phyloP scores from a whole-genome alignment of 2,888 invertebrate genomes.

The Chydorus sphaericus region DNA sequence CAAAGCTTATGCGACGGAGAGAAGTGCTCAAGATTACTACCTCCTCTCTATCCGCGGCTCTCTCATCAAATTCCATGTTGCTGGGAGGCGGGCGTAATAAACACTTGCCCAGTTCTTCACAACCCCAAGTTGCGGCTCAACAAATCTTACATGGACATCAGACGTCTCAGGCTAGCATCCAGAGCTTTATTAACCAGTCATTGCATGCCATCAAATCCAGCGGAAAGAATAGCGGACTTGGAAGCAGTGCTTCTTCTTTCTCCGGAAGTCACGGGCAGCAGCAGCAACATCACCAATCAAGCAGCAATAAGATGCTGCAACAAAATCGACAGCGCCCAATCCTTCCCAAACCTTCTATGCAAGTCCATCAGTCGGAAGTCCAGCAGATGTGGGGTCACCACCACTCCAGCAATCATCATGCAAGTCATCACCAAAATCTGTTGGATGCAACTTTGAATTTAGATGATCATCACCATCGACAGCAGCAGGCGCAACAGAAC shows the following conservation, averaged over 20 bases:
- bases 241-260: not conserved
- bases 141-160: not conserved
- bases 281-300: not conserved
- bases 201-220: constrained; percentile 2
- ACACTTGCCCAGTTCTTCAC: too few species aligned
- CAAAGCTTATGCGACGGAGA: constrained; percentile 7
- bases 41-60: not conserved
- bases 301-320: not conserved
- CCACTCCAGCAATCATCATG: not conserved
- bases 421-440: not conserved
- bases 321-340: constrained; percentile 27
- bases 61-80: not conserved
- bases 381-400: not conserved
- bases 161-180: not conserved
- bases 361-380: not conserved
- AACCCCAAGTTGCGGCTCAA: not conserved
- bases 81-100: too few species aligned
- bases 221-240: not conserved
- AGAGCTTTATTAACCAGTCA: constrained; percentile 4
- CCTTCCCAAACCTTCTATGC: constrained; percentile 28
- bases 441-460: not conserved
- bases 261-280: not conserved
- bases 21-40: constrained; percentile 4
- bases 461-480: not conserved
- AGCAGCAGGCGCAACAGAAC: not conserved